A percentile compares a stretch with the other conserved stretches of the same genome.
phyloP scores from a whole-genome alignment of 2,113 vertebrate genomes.

The Eptesicus fuscus region DNA sequence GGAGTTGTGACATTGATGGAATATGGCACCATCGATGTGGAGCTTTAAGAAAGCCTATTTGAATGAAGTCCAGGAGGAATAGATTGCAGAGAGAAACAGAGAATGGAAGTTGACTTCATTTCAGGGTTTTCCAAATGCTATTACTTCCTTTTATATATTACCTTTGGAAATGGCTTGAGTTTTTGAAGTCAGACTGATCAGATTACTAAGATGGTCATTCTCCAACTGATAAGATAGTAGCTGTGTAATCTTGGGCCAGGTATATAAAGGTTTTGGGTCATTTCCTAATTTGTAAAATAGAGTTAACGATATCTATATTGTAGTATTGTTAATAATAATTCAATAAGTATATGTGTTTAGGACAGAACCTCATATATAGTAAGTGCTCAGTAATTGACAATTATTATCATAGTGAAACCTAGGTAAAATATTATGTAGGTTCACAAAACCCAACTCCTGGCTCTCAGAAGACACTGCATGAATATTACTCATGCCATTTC shows the following conservation, averaged over 20 bases:
- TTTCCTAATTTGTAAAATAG: background rate
- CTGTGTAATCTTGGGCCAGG: background rate
- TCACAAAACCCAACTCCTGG: background rate
- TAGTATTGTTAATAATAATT: background rate
- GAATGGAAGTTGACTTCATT: background rate
- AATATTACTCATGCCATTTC: background rate
- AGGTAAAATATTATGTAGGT: fast-evolving
- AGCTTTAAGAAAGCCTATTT: no score
- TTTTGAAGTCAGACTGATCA: background rate
- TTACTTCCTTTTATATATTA: background rate
- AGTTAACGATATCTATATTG: background rate
- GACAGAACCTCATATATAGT: background rate
- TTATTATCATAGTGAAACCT: background rate
- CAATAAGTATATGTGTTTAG: background rate
- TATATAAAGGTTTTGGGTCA: background rate
- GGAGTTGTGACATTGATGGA: background rate
- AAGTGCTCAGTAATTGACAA: background rate
- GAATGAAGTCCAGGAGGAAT: background rate
- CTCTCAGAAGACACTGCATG: background rate
- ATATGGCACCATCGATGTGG: fast-evolving
- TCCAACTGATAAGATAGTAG: background rate
- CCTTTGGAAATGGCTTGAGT: background rate
- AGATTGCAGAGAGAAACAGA: background rate
- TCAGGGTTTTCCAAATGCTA: background rate
- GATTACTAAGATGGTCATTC: background rate